phyloP scores from a whole-genome alignment of 2,888 invertebrate genomes.

The Brachyopa scutellaris region DNA sequence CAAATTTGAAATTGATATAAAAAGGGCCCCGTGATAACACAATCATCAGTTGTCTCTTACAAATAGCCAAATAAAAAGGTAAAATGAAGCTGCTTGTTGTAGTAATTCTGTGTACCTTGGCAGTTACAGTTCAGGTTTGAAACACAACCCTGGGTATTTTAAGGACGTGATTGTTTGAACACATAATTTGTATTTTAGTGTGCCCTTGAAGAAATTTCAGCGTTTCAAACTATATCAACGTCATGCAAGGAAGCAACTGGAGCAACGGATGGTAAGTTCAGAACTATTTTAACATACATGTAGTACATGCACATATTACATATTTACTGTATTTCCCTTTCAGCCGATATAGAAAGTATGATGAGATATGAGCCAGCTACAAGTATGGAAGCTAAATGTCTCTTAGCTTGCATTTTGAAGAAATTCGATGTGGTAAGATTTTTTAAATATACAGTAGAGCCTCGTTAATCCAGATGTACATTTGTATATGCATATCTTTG shows the following conservation, averaged over 20 bases:
- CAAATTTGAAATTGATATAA: too few relatives aligned
- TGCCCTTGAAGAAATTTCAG: conserved; percentile 74
- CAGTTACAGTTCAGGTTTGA: conserved; percentile 15
- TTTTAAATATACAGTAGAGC: too few relatives aligned
- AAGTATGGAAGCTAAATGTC: conserved; percentile 76
- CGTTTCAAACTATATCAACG: conserved; percentile 73
- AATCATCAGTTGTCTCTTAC: too few relatives aligned
- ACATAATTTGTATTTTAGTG: too few relatives aligned
- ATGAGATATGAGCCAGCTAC: conserved; percentile 73
- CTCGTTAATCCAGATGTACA: too few relatives aligned
- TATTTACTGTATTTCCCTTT: background rate
- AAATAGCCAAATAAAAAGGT: background rate
- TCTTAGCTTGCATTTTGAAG: conserved; percentile 77
- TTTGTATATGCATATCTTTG: too few relatives aligned
- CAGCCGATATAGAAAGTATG: conserved; percentile 74
- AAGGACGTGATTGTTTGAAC: too few relatives aligned
- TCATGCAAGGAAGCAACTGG: conserved; percentile 78
- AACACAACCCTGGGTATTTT: too few relatives aligned
- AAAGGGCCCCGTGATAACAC: too few relatives aligned
- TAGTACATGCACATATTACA: too few relatives aligned
- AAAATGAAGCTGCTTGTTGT: conserved; percentile 3
- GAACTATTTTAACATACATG: too few relatives aligned
- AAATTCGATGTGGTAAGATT: conserved; percentile 72
- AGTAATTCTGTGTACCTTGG: background rate
- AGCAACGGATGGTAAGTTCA: too few relatives aligned